Evolutionary conservation across 2,113 vertebrate species (phyloP), one percentile per base, ranked within the genome.

Genomic region (Pachyramphus minor): DNA sequence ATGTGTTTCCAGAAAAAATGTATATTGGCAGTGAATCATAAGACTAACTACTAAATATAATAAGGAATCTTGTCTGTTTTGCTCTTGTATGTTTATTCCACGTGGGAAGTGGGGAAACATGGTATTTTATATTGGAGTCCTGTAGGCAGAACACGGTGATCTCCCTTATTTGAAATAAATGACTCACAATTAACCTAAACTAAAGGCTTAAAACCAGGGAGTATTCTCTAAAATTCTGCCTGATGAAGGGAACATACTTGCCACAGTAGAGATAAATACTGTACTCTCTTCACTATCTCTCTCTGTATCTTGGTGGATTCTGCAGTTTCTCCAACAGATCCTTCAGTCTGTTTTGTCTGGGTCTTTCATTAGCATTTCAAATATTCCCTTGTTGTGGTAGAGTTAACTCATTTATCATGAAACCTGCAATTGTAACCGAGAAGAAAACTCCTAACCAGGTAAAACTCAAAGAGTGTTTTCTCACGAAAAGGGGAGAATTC

Each of bases 1-100:
- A 41, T 42, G 15, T 41, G 53, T 67, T 90, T 88, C 63, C 59
- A 84, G 52, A 88, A 88, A 50, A 92, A 89, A 93, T 41, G 8
- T 91, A 59, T 89, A 86, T 89, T 87, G 85, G 42, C 44, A 64
- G 77, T 86, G 84, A 79, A 27, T 95, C 63, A 47, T 67, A 90
- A 53, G 64, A 81, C 87, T 79, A 90, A 93, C 86, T 95, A 50
- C 84, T 85, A 97, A 89, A 90, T 95, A 83, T 59, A 84, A 53
- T 84, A 66, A 6, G 14, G 85, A 87, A 72, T 78, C 77, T 75
- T 72, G 12, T 56, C 76, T 93, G 52, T n/a, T 90, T 92, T 81
- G 28, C 56, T 93, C 50, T 59, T 62, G 17, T 60, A 16, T 74
- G 21, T 93, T 92, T 94, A 77, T 90, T 94, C 42, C 35, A 72